These are phyloP conservation scores for Nephrocerus scutellatus DNA, from an alignment of 2,888 invertebrate species.

Conservation along the genomic window DNA sequence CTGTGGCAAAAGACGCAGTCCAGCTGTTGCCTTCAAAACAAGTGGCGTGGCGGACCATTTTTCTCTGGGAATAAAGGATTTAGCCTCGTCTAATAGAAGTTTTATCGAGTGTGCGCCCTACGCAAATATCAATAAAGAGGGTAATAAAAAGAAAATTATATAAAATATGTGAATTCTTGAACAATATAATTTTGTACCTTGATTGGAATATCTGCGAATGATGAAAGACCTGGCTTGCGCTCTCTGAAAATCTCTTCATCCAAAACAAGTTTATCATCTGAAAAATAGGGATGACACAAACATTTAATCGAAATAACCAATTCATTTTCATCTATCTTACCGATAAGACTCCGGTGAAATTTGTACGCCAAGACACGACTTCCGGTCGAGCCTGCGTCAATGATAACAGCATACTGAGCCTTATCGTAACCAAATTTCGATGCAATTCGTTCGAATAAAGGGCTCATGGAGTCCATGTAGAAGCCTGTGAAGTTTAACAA, in stretches of 20 bases:
- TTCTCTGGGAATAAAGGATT: constrained; percentile 66
- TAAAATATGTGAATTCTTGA: constrained; percentile 2
- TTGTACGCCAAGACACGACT: constrained; percentile 76
- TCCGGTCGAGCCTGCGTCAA: constrained; percentile 93
- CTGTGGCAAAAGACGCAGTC: constrained; percentile 64
- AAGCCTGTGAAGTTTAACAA: constrained; percentile 29
- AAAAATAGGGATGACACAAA: constrained; percentile 13
- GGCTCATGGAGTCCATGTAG: constrained; percentile 44
- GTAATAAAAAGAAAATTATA: constrained; percentile 1
- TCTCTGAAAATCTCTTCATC: constrained; percentile 77
- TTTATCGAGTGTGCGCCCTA: constrained; percentile 70
- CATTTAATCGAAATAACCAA: not conserved
- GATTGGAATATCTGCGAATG: constrained; percentile 72
- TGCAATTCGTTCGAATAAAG: constrained; percentile 63
- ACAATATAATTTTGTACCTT: too few relatives aligned
- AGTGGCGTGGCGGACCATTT: constrained; percentile 73
- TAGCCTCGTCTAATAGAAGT: constrained; percentile 67
- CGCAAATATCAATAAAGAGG: constrained; percentile 1
- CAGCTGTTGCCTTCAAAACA: constrained; percentile 89
- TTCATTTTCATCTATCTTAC: constrained; percentile 40
- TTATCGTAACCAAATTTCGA: constrained; percentile 65
- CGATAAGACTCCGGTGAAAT: constrained; percentile 70
- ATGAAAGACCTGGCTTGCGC: constrained; percentile 85
- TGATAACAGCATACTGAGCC: constrained; percentile 73
- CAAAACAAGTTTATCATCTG: constrained; percentile 62